Evolutionary conservation across 2,113 vertebrate species (phyloP).

Genomic region (Kobus ellipsiprymnus): DNA sequence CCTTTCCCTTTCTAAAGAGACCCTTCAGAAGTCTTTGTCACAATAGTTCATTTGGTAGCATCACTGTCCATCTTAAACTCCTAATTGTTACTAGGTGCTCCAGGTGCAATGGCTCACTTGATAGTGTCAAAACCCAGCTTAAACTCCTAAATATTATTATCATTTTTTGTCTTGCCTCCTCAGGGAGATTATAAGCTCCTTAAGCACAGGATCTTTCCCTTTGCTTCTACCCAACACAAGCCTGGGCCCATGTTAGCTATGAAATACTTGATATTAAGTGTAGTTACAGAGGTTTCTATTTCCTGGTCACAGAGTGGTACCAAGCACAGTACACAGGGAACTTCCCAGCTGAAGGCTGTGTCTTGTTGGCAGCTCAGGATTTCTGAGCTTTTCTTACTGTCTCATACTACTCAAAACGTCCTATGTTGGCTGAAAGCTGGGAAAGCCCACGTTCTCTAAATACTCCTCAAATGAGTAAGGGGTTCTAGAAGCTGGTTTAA

Average conservation of each 20-base stretch:
- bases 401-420: background rate
- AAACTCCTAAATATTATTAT: background rate
- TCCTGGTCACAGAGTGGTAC: background rate
- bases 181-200: background rate
- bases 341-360: background rate
- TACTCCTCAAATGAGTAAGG: background rate
- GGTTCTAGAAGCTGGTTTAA: background rate
- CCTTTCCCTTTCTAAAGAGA: slow-evolving; percentile 2
- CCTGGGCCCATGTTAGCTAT: background rate
- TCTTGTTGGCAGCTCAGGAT: background rate
- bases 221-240: background rate
- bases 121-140: background rate
- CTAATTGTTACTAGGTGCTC: background rate
- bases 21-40: background rate
- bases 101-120: background rate
- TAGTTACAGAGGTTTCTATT: background rate
- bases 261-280: background rate
- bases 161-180: background rate
- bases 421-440: background rate
- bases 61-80: background rate
- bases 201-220: background rate
- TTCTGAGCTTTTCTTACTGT: background rate
- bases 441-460: background rate
- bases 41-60: background rate
- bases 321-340: background rate